Conservation (phyloP, 2,888 invertebrate genomes). For the Mystacides longicornis region DNA sequence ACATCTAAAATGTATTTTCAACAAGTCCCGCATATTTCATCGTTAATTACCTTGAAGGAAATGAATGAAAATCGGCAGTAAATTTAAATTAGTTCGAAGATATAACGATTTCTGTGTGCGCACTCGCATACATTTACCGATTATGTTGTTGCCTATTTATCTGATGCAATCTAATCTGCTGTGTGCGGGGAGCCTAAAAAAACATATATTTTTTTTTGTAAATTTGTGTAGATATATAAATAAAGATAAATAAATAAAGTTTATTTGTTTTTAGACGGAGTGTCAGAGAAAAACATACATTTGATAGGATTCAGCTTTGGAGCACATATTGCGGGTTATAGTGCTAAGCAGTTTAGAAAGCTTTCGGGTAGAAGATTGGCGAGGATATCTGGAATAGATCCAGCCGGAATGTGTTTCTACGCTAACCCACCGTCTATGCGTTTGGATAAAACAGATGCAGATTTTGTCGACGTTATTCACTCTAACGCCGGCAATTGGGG, state of each 20-base stretch:
- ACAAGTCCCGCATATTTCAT: too few species aligned
- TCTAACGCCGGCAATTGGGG: slow-evolving; percentile 16
- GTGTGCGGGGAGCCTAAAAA: too few species aligned
- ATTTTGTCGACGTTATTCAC: slow-evolving; percentile 24
- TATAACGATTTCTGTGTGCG: too few species aligned
- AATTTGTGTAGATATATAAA: neutral
- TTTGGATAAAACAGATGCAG: slow-evolving; percentile 16
- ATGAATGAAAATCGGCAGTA: too few species aligned
- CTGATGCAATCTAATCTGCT: too few species aligned
- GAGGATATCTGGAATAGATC: slow-evolving; percentile 20
- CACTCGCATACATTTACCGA: too few species aligned
- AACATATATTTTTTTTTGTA: too few species aligned
- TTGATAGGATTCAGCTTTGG: slow-evolving; percentile 22
- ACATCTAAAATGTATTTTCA: too few species aligned
- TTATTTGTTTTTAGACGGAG: slow-evolving; percentile 10
- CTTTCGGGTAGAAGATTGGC: slow-evolving; percentile 18
- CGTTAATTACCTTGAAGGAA: too few species aligned
- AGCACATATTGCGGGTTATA: slow-evolving; percentile 21
- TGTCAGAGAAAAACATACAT: slow-evolving; percentile 13
- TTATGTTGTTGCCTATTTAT: too few species aligned
- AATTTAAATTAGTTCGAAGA: too few species aligned
- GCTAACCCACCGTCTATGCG: slow-evolving; percentile 12
- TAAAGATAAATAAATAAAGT: neutral
- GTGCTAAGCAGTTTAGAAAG: slow-evolving; percentile 18
- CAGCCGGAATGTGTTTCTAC: slow-evolving; percentile 26